Evolutionary conservation across 2,888 invertebrate genomes (phyloP), one percentile per base, ranked within the genome.

Genomic region (Pseudanteris insignis): DNA sequence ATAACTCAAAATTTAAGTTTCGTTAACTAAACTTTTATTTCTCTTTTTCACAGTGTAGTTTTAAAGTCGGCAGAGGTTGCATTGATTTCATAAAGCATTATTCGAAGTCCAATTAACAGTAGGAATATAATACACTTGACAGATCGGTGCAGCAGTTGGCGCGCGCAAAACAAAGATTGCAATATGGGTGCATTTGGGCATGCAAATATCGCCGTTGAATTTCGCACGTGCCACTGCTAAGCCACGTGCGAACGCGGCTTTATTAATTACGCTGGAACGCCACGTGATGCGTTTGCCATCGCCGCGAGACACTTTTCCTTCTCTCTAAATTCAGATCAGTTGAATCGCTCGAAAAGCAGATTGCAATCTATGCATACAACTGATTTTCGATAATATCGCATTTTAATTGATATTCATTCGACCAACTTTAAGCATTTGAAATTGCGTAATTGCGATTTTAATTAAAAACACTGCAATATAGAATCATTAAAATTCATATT

Each of bases 221-320:
- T 58, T 63, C 51, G 72, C 72, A 71, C 72, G 70, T 69, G 73
- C 40, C 67, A 28, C 34, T 38, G 41, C 24, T 26, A 8, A n/a
- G 60, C 43, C 74, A 74, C 73, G 72, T 74, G 73, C 70, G 62
- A 63, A 30, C 62, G 32, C 50, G 54, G 66, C 66, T 71, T 65
- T 68, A 68, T 74, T 73, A 73, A 73, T 73, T 71, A 69, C 68
- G 41, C 57, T 62, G 48, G 60, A 41, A 40, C 26, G 58, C 51
- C 71, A 68, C 68, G 71, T 67, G 69, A 69, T 66, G 26, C 36
- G 32, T 50, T 54, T 54, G 51, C 58, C 53, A 62, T 62, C 46
- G 40, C 41, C 46, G 32, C 37, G 24, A 34, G 60, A 41, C 48
- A 28, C 40, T 41, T 44, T 10, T n/a, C 38, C 26, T 8, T 13